A percentile compares a stretch with the other conserved stretches of the same genome.
Evolutionary conservation across 2,888 invertebrate species (phyloP).

Genomic region (Stenolophus ochropezus): DNA sequence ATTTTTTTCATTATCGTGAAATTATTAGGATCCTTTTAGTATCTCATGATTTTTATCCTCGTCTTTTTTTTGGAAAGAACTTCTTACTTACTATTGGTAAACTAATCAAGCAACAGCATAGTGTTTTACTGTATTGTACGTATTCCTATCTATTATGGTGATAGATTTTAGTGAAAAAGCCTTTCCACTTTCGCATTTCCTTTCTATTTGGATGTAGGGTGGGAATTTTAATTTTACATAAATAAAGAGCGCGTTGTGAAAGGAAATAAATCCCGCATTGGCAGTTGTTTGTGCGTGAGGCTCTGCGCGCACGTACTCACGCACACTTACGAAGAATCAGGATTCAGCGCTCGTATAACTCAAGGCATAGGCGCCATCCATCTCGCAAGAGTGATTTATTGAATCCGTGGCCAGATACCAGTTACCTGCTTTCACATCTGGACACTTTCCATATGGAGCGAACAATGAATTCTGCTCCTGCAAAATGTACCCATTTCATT

Average conservation of each 20-base stretch:
- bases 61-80: too few relatives aligned
- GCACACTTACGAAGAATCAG: constrained; percentile 19
- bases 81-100: too few relatives aligned
- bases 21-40: too few relatives aligned
- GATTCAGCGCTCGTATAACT: constrained; percentile 31
- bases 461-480: neutral
- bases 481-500: neutral
- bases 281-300: constrained; percentile 22
- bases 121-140: too few relatives aligned
- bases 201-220: too few relatives aligned
- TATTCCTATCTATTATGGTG: too few relatives aligned
- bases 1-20: too few relatives aligned
- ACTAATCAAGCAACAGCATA: too few relatives aligned
- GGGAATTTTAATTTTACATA: neutral
- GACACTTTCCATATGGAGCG: neutral
- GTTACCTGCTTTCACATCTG: neutral
- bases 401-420: neutral
- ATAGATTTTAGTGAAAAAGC: too few relatives aligned
- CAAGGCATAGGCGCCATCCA: constrained; percentile 29
- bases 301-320: neutral
- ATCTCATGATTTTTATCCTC: too few relatives aligned
- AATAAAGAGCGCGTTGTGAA: neutral
- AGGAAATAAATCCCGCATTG: constrained; percentile 23
- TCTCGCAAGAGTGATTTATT: constrained; percentile 15
- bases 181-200: too few relatives aligned